phyloP scores from a whole-genome alignment of 2,113 vertebrate genomes.

The Nanger granti region DNA sequence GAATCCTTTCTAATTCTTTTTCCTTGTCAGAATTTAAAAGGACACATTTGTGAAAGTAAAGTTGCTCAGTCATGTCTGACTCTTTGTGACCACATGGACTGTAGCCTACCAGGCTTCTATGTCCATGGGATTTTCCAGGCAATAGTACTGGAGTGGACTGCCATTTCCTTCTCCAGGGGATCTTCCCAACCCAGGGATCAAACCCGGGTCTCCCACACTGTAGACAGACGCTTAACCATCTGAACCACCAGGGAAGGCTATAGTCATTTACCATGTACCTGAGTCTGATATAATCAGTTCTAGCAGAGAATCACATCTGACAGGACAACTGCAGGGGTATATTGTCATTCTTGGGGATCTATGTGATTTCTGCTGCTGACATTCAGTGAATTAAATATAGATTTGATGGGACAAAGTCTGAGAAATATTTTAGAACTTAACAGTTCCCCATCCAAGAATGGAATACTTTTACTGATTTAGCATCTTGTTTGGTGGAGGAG shows the following conservation, averaged over 20 bases:
- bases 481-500: neutral
- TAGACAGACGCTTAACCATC: accelerated
- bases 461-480: neutral
- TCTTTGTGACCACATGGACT: too few relatives aligned
- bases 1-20: neutral
- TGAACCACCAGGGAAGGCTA: neutral
- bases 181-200: too few relatives aligned
- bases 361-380: neutral
- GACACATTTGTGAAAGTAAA: neutral
- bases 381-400: neutral
- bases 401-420: neutral
- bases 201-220: too few relatives aligned
- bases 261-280: neutral
- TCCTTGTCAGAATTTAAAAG: neutral
- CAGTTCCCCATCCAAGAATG: neutral
- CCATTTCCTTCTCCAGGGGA: too few relatives aligned
- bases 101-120: too few relatives aligned
- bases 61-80: too few relatives aligned
- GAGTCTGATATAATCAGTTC: neutral
- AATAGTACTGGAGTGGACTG: too few relatives aligned
- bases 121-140: too few relatives aligned
- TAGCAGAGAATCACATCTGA: neutral
- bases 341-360: neutral
- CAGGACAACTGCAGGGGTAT: neutral
- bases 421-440: neutral